Evolutionary conservation across 2,797 vertebrate genomes (phyloP), one percentile per base, ranked within the genome.

Genomic region (Sciurus vulgaris): DNA sequence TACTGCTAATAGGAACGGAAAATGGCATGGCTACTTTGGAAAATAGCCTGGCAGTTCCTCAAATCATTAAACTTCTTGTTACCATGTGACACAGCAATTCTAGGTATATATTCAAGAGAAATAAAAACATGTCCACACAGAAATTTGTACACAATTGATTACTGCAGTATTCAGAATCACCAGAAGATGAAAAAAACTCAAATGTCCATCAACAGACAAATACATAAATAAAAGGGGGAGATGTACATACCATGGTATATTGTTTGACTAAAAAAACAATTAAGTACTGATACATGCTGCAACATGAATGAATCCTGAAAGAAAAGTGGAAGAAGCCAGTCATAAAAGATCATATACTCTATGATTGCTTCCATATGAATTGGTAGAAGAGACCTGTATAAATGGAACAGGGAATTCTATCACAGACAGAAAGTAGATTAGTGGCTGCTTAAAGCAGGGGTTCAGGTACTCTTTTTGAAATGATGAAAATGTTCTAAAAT

Each of bases 401-500:
- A 67, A 70, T 51, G 38, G 67, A 93, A 96, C 24, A 63, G 17
- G 14, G 65, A 87, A 79, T 51, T 86, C 24, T 89, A 35, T 76
- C 38, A 59, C n/a, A 61, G 54, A 89, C 35, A 91, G 65, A 67
- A 79, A 91, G 61, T 85, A 84, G 38, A 91, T 70, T 79, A 89
- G 65, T 59, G 51, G 30, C 49, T 59, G 51, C 51, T 94, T 93
- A 73, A 83, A 91, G 30, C 33, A 87, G 90, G 38, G 61, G 33
- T 74, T 85, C 41, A 94, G 38, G 26, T 17, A 70, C 93, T 92
- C 70, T 86, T 89, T 81, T 44, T 70, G 74, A 79, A 61, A 26
- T 89, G 33, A 89, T 94, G 44, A 92, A 81, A 94, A 89, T 77
- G 20, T 74, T 93, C 72, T 95, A 93, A 97, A 83, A 61, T 83